Base-by-base conservation (phyloP, 2,113 vertebrate genomes). In the Motacilla alba region DNA sequence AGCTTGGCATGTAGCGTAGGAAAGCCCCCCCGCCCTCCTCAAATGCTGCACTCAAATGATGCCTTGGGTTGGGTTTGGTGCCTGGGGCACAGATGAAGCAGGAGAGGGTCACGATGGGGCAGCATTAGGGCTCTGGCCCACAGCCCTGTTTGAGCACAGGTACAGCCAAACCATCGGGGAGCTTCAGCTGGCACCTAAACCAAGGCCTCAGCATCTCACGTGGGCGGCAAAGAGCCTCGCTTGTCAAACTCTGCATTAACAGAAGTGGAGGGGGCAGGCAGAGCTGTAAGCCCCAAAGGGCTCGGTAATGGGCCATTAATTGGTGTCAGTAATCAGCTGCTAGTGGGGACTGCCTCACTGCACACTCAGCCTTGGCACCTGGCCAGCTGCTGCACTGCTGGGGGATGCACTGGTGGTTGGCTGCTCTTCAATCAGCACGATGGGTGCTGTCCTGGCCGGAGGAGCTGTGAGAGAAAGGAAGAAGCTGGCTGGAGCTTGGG, bases 401-500 rank as follows among this genome's bases (percentile, higher is more conserved):
- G 58, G 31, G 2, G 52, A 10, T n/a, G 52, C 37, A 13, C 7
- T 15, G 52, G 52, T 26, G 58, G 10, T n/a, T 72, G 77, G 47
- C 41, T 49, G 68, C 78, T 49, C 49, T 12, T 76, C 55, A n/a
- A 1, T 10, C 3, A 41, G 43, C 47, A 30, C 0, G 0, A 18
- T 7, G 41, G 28, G 6, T 35, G 39, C 31, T 31, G 27, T 60
- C 28, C 59, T 63, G 75, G 27, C 58, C 27, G 0, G 20, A 19
- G 14, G 60, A 82, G 50, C 28, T 60, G 64, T 4, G 55, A 39
- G 66, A 59, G 55, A 26, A 18, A 15, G 47, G 66, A 10, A 49
- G 66, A 4, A 20, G 56, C 30, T 79, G 72, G 13, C 67, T 53
- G 0, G 0, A 49, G 50, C 46, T 52, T 0, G 0, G 21, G 23